Conservation (phyloP, 2,113 vertebrate genomes). For the Saguinus midas region DNA sequence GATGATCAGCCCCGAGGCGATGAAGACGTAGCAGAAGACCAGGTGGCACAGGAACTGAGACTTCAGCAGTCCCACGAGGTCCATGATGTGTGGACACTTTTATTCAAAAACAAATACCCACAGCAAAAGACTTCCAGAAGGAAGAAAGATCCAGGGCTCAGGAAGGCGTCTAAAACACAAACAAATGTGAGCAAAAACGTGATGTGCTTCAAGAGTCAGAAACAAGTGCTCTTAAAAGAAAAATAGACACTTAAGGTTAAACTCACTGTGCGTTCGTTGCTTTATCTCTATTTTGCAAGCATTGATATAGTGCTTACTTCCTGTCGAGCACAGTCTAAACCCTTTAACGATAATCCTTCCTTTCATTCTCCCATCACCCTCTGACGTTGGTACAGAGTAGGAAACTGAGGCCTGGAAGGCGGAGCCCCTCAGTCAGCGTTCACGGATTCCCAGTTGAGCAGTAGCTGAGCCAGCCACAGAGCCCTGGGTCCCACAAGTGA, state of each 20-base stretch:
- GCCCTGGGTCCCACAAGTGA: not conserved
- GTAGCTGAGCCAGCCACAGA: fast-evolving
- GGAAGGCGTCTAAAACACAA: constrained; percentile 79
- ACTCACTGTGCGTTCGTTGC: not conserved
- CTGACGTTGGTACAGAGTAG: no score
- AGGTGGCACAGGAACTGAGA: constrained; percentile 94
- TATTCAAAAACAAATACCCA: not conserved
- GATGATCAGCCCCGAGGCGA: constrained; percentile 92
- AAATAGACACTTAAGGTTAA: not conserved
- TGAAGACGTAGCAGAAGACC: constrained; percentile 95
- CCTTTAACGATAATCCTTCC: not conserved
- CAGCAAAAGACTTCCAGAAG: constrained; percentile 53
- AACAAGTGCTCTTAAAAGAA: not conserved
- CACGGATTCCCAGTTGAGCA: no score
- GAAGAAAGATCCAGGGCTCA: constrained; percentile 22
- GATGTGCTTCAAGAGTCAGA: not conserved
- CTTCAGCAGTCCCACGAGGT: constrained; percentile 90
- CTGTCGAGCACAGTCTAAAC: fast-evolving
- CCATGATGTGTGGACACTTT: constrained; percentile 86
- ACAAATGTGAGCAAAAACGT: constrained; percentile 1
- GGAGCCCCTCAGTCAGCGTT: fast-evolving
- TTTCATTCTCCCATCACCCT: not conserved
- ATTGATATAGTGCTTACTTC: fast-evolving
- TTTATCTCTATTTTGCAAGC: not conserved
- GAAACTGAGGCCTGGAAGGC: not conserved